Evolutionary conservation across 2,888 invertebrate species (phyloP).

Genomic region (Synergus umbraculus): DNA sequence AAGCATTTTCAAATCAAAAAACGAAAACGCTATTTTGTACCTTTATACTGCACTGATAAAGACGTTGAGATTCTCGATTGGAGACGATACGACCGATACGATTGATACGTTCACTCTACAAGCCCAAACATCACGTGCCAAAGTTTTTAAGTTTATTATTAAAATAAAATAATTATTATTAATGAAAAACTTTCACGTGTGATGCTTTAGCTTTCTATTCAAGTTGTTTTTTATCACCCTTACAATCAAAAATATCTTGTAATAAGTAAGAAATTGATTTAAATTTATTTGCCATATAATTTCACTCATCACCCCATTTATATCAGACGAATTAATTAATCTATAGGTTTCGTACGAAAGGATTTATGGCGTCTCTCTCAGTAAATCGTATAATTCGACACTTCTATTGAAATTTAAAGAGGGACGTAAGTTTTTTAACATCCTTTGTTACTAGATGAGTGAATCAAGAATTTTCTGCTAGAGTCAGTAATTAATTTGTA

Average conservation of each 20-base stretch:
- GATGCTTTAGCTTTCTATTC: conserved; percentile 22
- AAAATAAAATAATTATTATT: neutral
- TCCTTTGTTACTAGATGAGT: neutral
- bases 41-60: conserved; percentile 7
- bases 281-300: neutral
- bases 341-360: neutral
- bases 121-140: conserved; percentile 34
- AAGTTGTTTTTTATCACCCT: neutral
- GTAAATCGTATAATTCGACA: neutral
- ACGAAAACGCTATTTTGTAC: neutral
- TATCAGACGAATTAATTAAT: neutral
- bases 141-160: conserved; percentile 21
- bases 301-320: neutral
- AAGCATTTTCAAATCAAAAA: conserved; percentile 20
- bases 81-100: neutral
- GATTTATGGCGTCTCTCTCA: too few species aligned
- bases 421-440: neutral
- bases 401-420: neutral
- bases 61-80: neutral
- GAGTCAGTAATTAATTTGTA: neutral
- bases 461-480: neutral
- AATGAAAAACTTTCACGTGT: conserved; percentile 5
- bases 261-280: neutral
- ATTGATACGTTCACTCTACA: neutral
- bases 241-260: neutral